Base-by-base conservation (phyloP, 2,113 vertebrate genomes). In the Ivindomyrus marchei region DNA sequence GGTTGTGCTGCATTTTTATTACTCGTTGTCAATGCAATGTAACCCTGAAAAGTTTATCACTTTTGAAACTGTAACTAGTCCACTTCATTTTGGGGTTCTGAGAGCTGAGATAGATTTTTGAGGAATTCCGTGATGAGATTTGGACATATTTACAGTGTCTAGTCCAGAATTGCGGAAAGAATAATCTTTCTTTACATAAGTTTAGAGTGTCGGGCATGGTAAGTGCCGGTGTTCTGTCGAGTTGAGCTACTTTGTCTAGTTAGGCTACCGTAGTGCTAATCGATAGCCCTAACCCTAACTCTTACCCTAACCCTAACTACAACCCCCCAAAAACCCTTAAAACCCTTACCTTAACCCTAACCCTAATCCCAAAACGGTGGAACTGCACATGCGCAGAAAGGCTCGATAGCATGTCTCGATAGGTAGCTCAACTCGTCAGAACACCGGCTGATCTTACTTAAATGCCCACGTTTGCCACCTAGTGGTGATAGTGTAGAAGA, bases 391-490 rank as follows among this genome's bases (percentile, higher is more conserved):
- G 36, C 36, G 36, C 36, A 39, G 36, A 39, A 39, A 39, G 36
- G 36, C 36, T 39, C 36, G 36, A 39, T 39, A 39, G 2, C 36
- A 39, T 39, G 2, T 39, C 2, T 39, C 36, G 36, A 2, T 39
- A 39, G 1, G 36, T 39, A 39, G 36, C 36, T 39, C 36, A 39
- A 39, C 36, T 39, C 36, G 36, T 39, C 36, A 39, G 36, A 39
- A 39, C 36, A 39, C 36, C 17, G 5, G 3, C 36, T n/a, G 7
- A 53, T 53, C 39, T 62, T 36, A 42, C 24, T 56, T 52, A 36
- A 83, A 83, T 83, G 52, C 39, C 80, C 19, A 70, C 31, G 27
- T 19, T 17, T 21, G 89, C 80, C 89, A 58, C 27, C 89, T 90
- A 56, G 80, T 49, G 89, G 89, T 66, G 45, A 56, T 58, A 58